Base-by-base conservation (phyloP, 2,797 vertebrate species). In the Natrix natrix region DNA sequence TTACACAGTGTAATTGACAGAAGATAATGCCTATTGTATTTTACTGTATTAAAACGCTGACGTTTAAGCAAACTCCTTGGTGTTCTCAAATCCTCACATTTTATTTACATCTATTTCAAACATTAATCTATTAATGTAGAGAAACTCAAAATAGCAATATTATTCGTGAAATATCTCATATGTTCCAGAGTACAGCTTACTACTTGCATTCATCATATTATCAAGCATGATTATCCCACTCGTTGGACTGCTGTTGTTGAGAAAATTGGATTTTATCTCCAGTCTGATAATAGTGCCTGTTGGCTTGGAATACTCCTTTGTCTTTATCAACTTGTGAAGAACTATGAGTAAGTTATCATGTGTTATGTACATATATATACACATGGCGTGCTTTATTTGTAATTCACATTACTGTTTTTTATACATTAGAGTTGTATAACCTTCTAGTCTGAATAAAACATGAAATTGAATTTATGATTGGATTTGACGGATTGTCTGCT, bases 291-390 rank as follows among this genome's bases (percentile, higher is more conserved):
- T 97, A 99, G 98, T 93, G 98, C 97, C 94, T 98, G 98, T 92
- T 99, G 99, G 99, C 98, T 99, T 96, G 99, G 99, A 95, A 99
- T 99, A 97, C 98, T 99, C 96, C 99, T 99, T 93, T 99, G 99
- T 95, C 99, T 99, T 95, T 99, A 99, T 98, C 99, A 99, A 95
- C 98, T 99, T 88, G 99, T 99, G 96, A 99, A 99, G 97, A 99
- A 99, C 97, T 99, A 99, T 26, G 99, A 99, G 99, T 99, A 98
- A 98, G 99, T 97, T 93, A 93, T 91, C 95, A 48, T 24, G 16
- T 87, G 6, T 94, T 59, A 61, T 90, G 28, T 63, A 54, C 6
- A 54, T 54, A 6, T 6, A 20, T 78, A 28, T 22, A 59, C 24
- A 74, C 61, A 57, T 91, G 2, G 11, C 8, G 20, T 87, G 86